Percentiles rank a stretch among this genome's conserved stretches.
Conservation (phyloP, 2,113 vertebrate species). For the Odocoileus hemionus region DNA sequence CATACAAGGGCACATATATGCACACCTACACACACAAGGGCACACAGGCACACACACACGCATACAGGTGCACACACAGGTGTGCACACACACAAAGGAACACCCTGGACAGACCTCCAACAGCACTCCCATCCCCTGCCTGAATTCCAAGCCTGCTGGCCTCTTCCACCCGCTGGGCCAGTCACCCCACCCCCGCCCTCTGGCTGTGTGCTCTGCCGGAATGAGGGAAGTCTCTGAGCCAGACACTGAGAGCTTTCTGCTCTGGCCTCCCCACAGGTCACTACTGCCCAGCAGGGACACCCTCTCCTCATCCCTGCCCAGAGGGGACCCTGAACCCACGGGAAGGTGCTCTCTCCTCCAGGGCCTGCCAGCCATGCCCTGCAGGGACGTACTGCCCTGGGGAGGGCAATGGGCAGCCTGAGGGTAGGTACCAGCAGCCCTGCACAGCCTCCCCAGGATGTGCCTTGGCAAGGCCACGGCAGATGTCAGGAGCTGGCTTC, state of each 20-base stretch:
- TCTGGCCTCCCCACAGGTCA: slow-evolving; percentile 78
- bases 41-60: neutral
- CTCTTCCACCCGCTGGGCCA: neutral
- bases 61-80: no score
- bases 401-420: slow-evolving; percentile 83
- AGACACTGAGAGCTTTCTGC: neutral
- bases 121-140: neutral
- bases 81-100: neutral
- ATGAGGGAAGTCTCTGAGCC: neutral
- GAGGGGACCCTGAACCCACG: slow-evolving; percentile 83
- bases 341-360: slow-evolving; percentile 78
- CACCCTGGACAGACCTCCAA: neutral
- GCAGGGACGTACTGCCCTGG: slow-evolving; percentile 85
- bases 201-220: neutral
- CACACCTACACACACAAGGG: neutral
- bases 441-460: neutral
- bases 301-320: slow-evolving; percentile 83
- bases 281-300: slow-evolving; percentile 83
- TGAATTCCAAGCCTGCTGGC: neutral
- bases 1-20: no score
- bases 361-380: slow-evolving; percentile 86
- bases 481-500: neutral
- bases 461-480: neutral
- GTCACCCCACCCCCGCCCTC: neutral
- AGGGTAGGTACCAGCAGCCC: slow-evolving; percentile 78